Base-by-base conservation (phyloP, 2,888 invertebrate genomes). In the Ichneumoninae sp. region DNA sequence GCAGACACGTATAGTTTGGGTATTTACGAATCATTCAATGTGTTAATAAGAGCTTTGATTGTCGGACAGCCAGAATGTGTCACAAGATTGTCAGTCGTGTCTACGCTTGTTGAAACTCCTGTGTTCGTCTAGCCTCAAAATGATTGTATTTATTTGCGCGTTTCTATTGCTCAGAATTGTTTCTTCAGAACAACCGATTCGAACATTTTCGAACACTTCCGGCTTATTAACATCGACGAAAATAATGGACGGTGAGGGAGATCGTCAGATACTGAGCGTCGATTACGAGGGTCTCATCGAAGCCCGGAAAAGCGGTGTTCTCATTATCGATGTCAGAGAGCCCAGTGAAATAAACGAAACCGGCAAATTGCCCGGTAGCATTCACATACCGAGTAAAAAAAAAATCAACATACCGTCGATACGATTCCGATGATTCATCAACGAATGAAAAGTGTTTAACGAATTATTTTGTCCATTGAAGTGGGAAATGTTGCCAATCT, bases 291-390 rank as follows among this genome's bases (percentile, higher is more conserved):
- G 89, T 13, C 47, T 92, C 78, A 33, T 90, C 44, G 94, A 95
- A 88, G 93, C 94, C 22, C 91, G 95, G 77, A 94, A 95, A 76
- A 91, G 94, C 16, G 93, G 93, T 70, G 95, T 95, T 79, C 89
- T 96, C 19, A 95, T 97, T 36, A 95, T 98, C 84, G 97, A 97
- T 94, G 97, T 97, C 0, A 95, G 97, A 87, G 97, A 97, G 91
- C 96, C 96, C 44, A 93, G 95, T 13, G 97, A 97, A 94, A 92
- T 97, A 10, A 93, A 95, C 85, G 96, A 96, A 91, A 95, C 96
- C 87, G 97, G 97, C 3, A 94, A 95, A 89, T 95, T 97, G 83
- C 97, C 97, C 52, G 95, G 95, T 77, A 96, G 96, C 90, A 95
- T 97, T 75, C 97, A 97, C 90, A 97, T 97, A 92, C 97, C 97